These are phyloP conservation scores for Pampus argenteus DNA, from an alignment of 2,797 vertebrate genomes.

Conservation along the genomic window DNA sequence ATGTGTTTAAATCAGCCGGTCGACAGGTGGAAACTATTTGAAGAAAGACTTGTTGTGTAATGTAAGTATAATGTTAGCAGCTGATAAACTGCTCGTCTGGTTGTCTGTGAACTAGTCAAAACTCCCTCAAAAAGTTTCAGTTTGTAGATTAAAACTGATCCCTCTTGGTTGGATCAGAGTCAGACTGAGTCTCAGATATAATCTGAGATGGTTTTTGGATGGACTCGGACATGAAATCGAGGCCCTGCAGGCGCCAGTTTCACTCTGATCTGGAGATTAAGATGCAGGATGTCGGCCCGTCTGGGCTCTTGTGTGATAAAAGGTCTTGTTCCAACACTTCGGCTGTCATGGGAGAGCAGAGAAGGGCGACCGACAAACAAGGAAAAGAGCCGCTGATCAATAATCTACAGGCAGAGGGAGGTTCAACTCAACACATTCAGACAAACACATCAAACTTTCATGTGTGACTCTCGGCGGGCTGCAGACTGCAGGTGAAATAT, in stretches of 20 bases:
- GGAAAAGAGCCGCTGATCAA: constrained; percentile 45
- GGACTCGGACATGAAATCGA: neutral
- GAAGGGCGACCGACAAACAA: constrained; percentile 43
- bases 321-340: constrained; percentile 43
- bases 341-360: constrained; percentile 20
- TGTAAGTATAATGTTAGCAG: too few species aligned
- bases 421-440: neutral
- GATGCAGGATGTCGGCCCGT: constrained; percentile 29
- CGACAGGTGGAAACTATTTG: neutral
- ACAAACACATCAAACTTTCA: constrained; percentile 51
- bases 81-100: too few species aligned
- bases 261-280: constrained; percentile 33
- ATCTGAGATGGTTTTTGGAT: neutral
- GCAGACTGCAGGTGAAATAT: constrained; percentile 26
- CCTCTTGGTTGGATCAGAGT: neutral
- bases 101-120: too few species aligned
- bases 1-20: neutral
- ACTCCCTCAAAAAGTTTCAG: too few species aligned
- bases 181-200: neutral
- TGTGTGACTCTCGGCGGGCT: constrained; percentile 20
- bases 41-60: neutral
- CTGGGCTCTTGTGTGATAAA: constrained; percentile 30
- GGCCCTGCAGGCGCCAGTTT: neutral
- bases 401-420: constrained; percentile 23
- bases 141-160: too few species aligned